Conservation (phyloP, 2,888 invertebrate genomes). For the Malachius bipustulatus region DNA sequence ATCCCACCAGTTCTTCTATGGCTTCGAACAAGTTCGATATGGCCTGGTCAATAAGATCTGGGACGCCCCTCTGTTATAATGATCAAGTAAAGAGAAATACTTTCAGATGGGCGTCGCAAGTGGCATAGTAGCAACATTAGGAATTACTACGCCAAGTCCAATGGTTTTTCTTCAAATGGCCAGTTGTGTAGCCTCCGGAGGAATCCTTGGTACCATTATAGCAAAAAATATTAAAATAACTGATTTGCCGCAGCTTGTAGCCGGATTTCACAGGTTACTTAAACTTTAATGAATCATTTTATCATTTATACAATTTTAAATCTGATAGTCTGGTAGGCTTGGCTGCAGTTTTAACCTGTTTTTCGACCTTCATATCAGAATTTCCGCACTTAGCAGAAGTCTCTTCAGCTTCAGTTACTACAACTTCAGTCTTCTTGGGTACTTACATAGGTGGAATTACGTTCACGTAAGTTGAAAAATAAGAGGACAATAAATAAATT, state of each 20-base stretch:
- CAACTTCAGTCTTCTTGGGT: slow-evolving; percentile 75
- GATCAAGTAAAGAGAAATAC: too few species aligned
- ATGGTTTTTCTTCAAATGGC: slow-evolving; percentile 74
- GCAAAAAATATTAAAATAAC: slow-evolving; percentile 77
- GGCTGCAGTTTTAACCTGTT: slow-evolving; percentile 77
- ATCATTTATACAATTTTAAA: too few species aligned
- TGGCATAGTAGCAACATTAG: slow-evolving; percentile 71
- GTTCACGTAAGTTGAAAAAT: slow-evolving; percentile 64
- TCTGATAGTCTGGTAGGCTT: slow-evolving; percentile 77
- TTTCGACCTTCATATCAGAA: slow-evolving; percentile 75
- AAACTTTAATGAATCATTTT: too few species aligned
- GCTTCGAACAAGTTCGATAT: too few species aligned
- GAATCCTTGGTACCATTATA: slow-evolving; percentile 60
- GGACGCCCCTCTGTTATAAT: too few species aligned
- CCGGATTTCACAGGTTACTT: slow-evolving; percentile 78
- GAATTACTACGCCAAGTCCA: slow-evolving; percentile 57
- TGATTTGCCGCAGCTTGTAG: slow-evolving; percentile 81
- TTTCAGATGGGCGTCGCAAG: slow-evolving; percentile 67
- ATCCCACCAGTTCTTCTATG: too few species aligned
- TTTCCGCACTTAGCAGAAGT: slow-evolving; percentile 71
- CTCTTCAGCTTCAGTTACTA: slow-evolving; percentile 67
- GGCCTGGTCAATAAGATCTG: too few species aligned
- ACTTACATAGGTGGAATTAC: slow-evolving; percentile 86
- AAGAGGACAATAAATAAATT: too few species aligned
- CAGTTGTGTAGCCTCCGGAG: slow-evolving; percentile 60